Evolutionary conservation across 2,888 invertebrate species (phyloP), one percentile per base, ranked within the genome.

Genomic region (Nomada flava): DNA sequence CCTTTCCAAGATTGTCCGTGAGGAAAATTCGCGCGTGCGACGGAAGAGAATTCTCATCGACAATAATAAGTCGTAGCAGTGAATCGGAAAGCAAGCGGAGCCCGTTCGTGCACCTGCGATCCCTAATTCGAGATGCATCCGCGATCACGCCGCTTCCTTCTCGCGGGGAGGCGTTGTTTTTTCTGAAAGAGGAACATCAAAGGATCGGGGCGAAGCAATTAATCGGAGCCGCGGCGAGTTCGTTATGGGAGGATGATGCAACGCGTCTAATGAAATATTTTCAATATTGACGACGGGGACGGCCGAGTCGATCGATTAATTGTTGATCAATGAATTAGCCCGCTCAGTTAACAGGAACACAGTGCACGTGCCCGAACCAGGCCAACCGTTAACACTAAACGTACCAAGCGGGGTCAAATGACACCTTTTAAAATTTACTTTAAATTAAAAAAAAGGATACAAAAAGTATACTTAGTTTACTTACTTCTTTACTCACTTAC

Each of bases 1-100:
- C 79, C 85, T 84, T 79, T 79, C 77, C 76, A 55, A 62, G 53
- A 79, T 74, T 36, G 77, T 36, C 67, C 23, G 74, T 76, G 73
- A 72, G 69, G 71, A 69, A 13, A 75, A 77, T 67, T 44, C 68
- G 63, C 47, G 63, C 75, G 69, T 60, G 77, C 79, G 47, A 36
- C 57, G 67, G 65, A 73, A 63, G 70, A 60, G 74, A 73, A 86
- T 76, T 69, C 82, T 15, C 9, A 62, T 63, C 23, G 23, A 57
- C 64, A 81, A 86, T 84, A 84, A 86, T 85, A 86, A 86, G 83
- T 44, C 52, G 63, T 63, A 42, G 57, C 67, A 50, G 55, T 72
- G 74, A 81, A 83, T 82, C 71, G 65, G 64, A 67, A 59, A 79
- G 11, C 57, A 79, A 68, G 52, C 53, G 47, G 26, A 47, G 23